Percentiles rank a stretch among this genome's conserved stretches.
Evolutionary conservation across 2,113 vertebrate species (phyloP).

Genomic region (Campylorhamphus procurvoides): DNA sequence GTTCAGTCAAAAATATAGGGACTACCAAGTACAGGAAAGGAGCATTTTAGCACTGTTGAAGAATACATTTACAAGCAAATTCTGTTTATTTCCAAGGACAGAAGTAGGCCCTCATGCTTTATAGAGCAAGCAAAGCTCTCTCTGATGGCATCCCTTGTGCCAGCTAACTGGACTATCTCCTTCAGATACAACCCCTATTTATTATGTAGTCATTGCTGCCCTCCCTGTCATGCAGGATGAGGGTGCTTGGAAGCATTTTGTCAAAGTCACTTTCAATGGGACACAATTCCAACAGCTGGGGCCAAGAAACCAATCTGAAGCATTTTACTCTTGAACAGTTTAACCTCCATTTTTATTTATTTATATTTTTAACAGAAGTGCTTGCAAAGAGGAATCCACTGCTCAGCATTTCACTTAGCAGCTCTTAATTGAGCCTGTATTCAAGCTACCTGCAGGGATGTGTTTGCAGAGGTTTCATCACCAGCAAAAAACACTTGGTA

Average conservation of each 20-base stretch:
- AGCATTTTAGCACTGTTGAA: background rate
- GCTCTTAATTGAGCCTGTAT: background rate
- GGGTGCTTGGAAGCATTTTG: background rate
- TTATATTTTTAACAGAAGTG: background rate
- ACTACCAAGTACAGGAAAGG: background rate
- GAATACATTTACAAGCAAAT: background rate
- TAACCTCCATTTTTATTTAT: background rate
- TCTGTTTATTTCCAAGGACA: background rate
- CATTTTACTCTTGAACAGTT: background rate
- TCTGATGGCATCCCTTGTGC: background rate
- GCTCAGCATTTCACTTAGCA: background rate
- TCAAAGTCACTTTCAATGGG: background rate
- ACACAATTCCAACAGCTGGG: background rate
- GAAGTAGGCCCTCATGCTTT: background rate
- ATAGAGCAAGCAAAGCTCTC: background rate
- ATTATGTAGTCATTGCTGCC: background rate
- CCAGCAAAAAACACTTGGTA: slow-evolving; percentile 22
- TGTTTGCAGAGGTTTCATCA: slow-evolving; percentile 7
- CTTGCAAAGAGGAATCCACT: background rate
- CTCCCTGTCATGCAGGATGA: background rate
- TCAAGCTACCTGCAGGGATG: background rate
- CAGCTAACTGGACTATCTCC: background rate
- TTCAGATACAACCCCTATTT: background rate
- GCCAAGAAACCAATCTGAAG: background rate
- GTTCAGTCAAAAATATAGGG: background rate